Evolutionary conservation across 2,113 vertebrate species (phyloP), one percentile per base, ranked within the genome.

Genomic region (Vidua chalybeata): DNA sequence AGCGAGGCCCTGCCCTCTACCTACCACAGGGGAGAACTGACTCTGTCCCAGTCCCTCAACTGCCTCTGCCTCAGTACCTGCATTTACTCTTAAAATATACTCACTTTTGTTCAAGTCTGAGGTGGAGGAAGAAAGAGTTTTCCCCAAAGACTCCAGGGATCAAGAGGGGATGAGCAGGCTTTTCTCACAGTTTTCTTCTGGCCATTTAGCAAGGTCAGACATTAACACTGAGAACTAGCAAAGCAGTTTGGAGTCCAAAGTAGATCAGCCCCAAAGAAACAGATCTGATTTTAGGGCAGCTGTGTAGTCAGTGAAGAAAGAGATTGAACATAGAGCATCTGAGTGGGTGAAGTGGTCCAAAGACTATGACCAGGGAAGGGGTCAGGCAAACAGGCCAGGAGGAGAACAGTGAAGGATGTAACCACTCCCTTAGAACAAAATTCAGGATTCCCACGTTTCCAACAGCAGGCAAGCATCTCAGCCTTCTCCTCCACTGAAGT

Each of bases 1-100:
- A 94, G 89, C 26, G 49, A 94, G 89, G 89, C 46, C 93, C 94
- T 95, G 89, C 87, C 90, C 93, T 93, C 93, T 89, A 54, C 89
- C 91, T 95, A 89, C 74, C 74, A 78, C 45, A 89, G 45, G 35
- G 13, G 14, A 93, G 87, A 84, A 93, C 39, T 75, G 87, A 76
- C 77, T 86, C 73, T 46, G 45, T 11, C 23, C 43, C 35, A 78
- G 46, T 33, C 33, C 23, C 51, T 67, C 49, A 72, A 48, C 45
- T 82, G 49, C 71, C 54, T 82, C 71, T 41, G 45, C 30, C 31
- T 39, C 49, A 83, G 23, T 16, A 48, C 30, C 49, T 69, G 22
- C 30, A 76, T 22, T 85, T 28, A 31, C 35, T 27, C 52, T 26
- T 30, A 43, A 51, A 91, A 78, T 18, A 27, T 3, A 27, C 35